A percentile compares a stretch with the other conserved stretches of the same genome.
Conservation (phyloP, 2,888 invertebrate genomes). For the Eurois occulta region DNA sequence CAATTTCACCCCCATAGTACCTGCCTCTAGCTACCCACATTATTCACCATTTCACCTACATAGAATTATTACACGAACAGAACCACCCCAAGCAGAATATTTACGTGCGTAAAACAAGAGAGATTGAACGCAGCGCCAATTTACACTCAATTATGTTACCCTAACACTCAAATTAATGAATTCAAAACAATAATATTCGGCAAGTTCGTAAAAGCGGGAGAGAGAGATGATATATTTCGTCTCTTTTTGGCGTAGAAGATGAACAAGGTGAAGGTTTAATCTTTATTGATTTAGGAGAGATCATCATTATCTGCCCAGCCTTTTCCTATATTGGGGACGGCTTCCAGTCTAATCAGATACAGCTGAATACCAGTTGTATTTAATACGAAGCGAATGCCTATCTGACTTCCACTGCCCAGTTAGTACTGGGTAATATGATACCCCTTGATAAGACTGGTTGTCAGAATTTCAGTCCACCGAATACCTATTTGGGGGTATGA, state of each 20-base stretch:
- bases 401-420: too few species aligned
- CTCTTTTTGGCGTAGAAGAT: not conserved
- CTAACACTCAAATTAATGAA: slow-evolving; percentile 54
- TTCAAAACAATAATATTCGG: slow-evolving; percentile 59
- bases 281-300: not conserved
- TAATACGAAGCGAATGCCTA: too few species aligned
- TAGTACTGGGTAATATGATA: too few species aligned
- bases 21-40: not conserved
- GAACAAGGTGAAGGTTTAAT: not conserved
- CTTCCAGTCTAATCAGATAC: too few species aligned
- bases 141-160: slow-evolving; percentile 53
- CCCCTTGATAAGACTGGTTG: too few species aligned
- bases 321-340: not conserved
- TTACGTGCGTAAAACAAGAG: slow-evolving; percentile 35
- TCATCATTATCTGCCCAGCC: not conserved
- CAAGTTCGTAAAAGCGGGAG: not conserved
- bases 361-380: too few species aligned
- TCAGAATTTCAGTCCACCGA: too few species aligned
- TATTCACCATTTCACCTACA: not conserved
- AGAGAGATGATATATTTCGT: slow-evolving; percentile 13
- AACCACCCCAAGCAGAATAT: slow-evolving; percentile 17
- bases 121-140: slow-evolving; percentile 41
- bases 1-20: not conserved
- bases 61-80: slow-evolving; percentile 17
- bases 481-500: too few species aligned